These are phyloP conservation scores for Boulengeromyrus knoepffleri DNA, from an alignment of 2,113 vertebrate genomes.

Conservation along the genomic window DNA sequence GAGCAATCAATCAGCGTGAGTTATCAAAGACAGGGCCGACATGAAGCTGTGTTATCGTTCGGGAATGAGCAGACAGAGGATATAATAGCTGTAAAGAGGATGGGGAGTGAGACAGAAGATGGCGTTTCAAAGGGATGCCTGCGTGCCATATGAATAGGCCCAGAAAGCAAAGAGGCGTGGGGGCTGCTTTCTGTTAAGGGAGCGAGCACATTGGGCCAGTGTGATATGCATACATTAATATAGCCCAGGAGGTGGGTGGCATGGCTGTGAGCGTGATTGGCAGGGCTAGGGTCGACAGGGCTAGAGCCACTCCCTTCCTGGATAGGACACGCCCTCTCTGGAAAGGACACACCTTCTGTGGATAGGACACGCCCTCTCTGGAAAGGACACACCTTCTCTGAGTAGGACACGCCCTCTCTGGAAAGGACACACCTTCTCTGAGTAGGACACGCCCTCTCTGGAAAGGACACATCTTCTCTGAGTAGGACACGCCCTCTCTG, in stretches of 20 bases:
- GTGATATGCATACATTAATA: conserved; percentile 11
- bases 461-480: not conserved
- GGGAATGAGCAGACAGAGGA: conserved; percentile 32
- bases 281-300: not conserved
- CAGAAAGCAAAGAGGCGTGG: conserved; percentile 17
- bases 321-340: not conserved
- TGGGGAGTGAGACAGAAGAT: conserved; percentile 36
- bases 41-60: conserved; percentile 39
- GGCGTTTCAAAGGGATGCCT: conserved; percentile 29
- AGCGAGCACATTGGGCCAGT: not conserved
- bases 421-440: not conserved
- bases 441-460: not conserved
- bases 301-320: not conserved
- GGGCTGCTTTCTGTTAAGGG: conserved; percentile 11
- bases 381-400: not conserved
- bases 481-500: not conserved
- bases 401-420: not conserved
- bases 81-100: conserved; percentile 25
- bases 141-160: not conserved
- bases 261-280: not conserved
- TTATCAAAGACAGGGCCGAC: conserved; percentile 33
- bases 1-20: conserved; percentile 31
- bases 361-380: not conserved
- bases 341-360: not conserved
- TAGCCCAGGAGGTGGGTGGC: not conserved